phyloP scores from a whole-genome alignment of 2,113 vertebrate species.

The Prunella fulvescens region DNA sequence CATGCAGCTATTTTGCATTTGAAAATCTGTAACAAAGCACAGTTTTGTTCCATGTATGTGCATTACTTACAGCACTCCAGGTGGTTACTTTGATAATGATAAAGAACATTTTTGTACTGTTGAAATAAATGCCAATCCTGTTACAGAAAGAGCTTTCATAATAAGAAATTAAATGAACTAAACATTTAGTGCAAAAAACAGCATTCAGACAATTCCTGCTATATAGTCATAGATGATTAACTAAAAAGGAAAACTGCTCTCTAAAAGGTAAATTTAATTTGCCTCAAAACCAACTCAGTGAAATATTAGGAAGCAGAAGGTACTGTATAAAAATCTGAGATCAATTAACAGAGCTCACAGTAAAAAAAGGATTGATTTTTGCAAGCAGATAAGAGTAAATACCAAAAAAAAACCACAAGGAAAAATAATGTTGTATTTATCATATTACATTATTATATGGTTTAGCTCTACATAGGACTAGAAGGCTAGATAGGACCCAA shows the following conservation, averaged over 20 bases:
- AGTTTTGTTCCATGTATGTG: neutral
- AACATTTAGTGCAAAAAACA: neutral
- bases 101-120: neutral
- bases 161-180: neutral
- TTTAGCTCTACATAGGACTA: neutral
- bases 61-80: constrained; percentile 33
- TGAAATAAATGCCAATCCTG: neutral
- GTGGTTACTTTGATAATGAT: constrained; percentile 49
- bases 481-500: neutral
- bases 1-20: neutral
- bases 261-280: neutral
- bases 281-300: neutral
- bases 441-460: neutral
- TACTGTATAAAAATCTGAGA: neutral
- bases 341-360: neutral
- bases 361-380: neutral
- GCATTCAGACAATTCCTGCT: neutral
- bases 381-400: neutral
- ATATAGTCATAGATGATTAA: neutral
- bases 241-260: neutral
- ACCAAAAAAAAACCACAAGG: neutral
- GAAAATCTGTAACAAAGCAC: neutral
- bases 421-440: neutral
- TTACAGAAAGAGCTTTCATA: neutral
- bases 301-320: neutral